These are phyloP conservation scores for Choreutis nemorana DNA, from an alignment of 2,888 invertebrate genomes.

Conservation along the genomic window DNA sequence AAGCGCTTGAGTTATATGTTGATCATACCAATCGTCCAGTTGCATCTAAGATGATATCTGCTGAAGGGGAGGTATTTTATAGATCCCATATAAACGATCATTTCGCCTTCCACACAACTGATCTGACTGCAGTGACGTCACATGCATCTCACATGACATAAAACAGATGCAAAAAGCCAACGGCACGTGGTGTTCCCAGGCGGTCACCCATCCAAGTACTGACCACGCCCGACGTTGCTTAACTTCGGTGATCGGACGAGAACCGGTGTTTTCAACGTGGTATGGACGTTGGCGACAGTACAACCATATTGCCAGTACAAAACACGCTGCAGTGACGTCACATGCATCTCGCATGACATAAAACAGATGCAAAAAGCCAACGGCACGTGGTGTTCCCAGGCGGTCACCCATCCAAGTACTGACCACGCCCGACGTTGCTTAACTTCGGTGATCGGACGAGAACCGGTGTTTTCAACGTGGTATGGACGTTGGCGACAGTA, in stretches of 20 bases:
- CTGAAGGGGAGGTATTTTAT: constrained; percentile 76
- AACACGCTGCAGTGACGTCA: too few relatives aligned
- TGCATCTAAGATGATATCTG: constrained; percentile 86
- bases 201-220: constrained; percentile 15
- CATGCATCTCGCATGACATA: too few relatives aligned
- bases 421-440: constrained; percentile 32
- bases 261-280: constrained; percentile 38
- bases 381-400: constrained; percentile 18
- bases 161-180: constrained; percentile 18
- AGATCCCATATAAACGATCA: neutral
- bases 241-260: constrained; percentile 41
- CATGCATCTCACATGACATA: too few relatives aligned
- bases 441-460: constrained; percentile 41
- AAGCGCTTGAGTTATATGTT: constrained; percentile 73
- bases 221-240: constrained; percentile 32
- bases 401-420: constrained; percentile 15
- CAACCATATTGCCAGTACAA: too few relatives aligned
- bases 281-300: constrained; percentile 51
- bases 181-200: constrained; percentile 18
- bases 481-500: constrained; percentile 51
- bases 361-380: constrained; percentile 18
- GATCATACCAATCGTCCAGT: constrained; percentile 72
- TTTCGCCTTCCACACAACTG: neutral
- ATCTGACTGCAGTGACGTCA: too few relatives aligned
- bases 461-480: constrained; percentile 38